Percentiles rank a stretch among this genome's conserved stretches.
Evolutionary conservation across 2,888 invertebrate species (phyloP).

Genomic region (Anaspis maculata): DNA sequence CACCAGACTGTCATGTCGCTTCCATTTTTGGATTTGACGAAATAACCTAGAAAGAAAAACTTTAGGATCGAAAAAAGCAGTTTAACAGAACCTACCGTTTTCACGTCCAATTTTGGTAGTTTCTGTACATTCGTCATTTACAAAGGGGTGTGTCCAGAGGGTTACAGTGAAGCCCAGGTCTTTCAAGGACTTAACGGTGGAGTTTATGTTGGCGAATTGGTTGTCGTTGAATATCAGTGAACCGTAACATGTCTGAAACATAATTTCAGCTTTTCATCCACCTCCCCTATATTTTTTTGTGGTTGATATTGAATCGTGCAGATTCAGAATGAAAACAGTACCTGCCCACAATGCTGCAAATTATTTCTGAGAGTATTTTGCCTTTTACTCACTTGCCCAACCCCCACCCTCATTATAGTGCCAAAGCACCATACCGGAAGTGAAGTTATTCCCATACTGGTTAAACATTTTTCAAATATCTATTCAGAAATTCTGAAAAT

Average conservation of each 20-base stretch:
- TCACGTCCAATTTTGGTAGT: constrained; percentile 18
- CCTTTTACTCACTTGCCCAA: no score
- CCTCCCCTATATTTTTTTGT: no score
- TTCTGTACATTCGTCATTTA: constrained; percentile 59
- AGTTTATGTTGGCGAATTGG: constrained; percentile 60
- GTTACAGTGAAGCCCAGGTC: constrained; percentile 63
- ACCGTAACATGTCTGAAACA: constrained; percentile 61
- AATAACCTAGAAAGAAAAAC: constrained; percentile 35
- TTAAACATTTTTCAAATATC: no score
- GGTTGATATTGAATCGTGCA: no score
- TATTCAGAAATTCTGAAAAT: no score
- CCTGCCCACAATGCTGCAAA: no score
- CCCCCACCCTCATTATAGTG: no score
- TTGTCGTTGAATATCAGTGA: constrained; percentile 60
- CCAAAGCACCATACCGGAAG: no score
- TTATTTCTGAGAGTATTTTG: no score
- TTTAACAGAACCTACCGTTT: constrained; percentile 6
- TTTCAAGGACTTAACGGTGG: constrained; percentile 55
- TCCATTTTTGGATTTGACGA: constrained; percentile 47
- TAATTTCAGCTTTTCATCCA: no score
- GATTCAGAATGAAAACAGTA: no score
- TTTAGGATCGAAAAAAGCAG: constrained; percentile 1
- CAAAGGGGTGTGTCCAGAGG: constrained; percentile 82
- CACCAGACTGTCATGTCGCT: constrained; percentile 45
- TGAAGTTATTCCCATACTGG: no score